phyloP scores from a whole-genome alignment of 2,113 vertebrate species.

The Narcine bancroftii region DNA sequence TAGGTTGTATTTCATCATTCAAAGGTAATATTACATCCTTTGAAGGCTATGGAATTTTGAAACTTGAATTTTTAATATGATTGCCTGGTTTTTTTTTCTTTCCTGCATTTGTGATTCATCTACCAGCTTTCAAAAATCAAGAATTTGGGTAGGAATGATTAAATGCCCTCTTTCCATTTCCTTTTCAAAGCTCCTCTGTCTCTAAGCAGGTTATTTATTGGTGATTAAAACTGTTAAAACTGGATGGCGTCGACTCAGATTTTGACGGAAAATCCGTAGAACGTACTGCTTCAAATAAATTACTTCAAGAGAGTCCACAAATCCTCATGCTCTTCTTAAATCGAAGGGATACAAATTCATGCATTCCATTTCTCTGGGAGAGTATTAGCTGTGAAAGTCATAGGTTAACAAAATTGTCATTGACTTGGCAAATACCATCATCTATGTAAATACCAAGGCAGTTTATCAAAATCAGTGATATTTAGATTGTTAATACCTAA shows the following conservation, averaged over 20 bases:
- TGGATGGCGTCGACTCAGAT: background rate
- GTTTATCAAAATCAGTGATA: background rate
- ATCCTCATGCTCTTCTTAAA: background rate
- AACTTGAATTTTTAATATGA: background rate
- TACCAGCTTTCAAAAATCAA: background rate
- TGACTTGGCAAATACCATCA: background rate
- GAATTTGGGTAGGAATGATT: background rate
- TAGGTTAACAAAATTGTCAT: background rate
- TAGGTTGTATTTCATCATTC: background rate
- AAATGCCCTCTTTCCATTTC: background rate
- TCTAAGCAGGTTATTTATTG: background rate
- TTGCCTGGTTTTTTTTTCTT: background rate
- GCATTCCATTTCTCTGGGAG: background rate
- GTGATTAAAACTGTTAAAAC: background rate
- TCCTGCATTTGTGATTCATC: constrained; percentile 14
- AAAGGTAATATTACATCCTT: background rate
- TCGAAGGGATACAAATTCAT: background rate
- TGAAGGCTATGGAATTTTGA: background rate
- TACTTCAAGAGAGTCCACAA: background rate
- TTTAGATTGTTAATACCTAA: background rate
- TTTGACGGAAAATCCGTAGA: background rate
- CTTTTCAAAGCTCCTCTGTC: background rate
- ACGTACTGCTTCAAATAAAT: background rate
- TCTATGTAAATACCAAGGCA: background rate
- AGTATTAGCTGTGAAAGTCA: background rate